Evolutionary conservation across 35 echinoderm and acorn worm genomes (phyloP), one percentile per base, ranked within the genome.

Genomic region (Patiria miniata): DNA sequence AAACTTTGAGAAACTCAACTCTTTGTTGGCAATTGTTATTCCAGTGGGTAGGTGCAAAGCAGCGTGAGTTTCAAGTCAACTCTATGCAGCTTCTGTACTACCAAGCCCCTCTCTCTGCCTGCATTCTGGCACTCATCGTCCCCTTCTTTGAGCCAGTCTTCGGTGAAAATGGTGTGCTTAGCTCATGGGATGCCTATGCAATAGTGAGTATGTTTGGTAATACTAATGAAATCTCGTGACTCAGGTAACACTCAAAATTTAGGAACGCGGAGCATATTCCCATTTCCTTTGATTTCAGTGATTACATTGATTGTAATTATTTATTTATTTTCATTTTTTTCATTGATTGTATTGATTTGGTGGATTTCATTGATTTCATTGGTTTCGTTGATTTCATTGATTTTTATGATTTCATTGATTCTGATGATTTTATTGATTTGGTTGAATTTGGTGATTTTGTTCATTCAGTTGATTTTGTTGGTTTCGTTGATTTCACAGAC

Each of bases 71-170:
- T n/a, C 89, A 91, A 78, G 87, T 98, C 8, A 98, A 98, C 83
- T 98, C 95, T 5, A 98, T 98, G 95, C 95, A 98, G 78, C 82
- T 98, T 5, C 40, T 98, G 6, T 98, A 94, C 81, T 98, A 87
- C 82, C 95, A 98, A 83, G 95, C 95, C 0, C 95, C 95, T 36
- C 47, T 98, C 33, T 98, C 95, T 32, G 92, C 86, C 6, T 36
- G 52, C 28, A 83, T 98, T 33, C 82, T 98, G 28, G 51, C 89
- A 6, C 77, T 76, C 26, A 44, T 86, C 7, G 76, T 94, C 7
- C 92, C 95, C 53, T 89, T 93, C 42, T 89, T 86, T 91, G 95
- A 98, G 52, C 89, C 95, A 36, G 34, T 91, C 8, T 33, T 87
- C 26, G 83, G 83, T 58, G 84, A 68, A 61, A 65, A 80, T 39